These are phyloP conservation scores for Trachelus troglodyta DNA, from an alignment of 2,888 invertebrate species.

Conservation along the genomic window DNA sequence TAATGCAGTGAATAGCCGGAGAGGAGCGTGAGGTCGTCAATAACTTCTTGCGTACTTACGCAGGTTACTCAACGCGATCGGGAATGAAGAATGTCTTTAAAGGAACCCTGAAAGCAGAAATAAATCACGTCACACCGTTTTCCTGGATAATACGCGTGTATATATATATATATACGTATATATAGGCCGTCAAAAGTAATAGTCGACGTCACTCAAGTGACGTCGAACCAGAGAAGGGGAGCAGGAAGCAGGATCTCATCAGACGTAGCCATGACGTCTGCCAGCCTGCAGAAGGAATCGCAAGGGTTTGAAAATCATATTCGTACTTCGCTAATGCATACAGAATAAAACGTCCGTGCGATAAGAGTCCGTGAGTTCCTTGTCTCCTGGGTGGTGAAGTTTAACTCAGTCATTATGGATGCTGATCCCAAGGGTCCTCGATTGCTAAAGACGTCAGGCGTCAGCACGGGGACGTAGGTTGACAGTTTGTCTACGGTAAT, in stretches of 20 bases:
- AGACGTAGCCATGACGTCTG: neutral
- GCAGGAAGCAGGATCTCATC: slow-evolving; percentile 4
- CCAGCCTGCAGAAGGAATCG: neutral
- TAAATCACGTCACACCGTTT: slow-evolving; percentile 45
- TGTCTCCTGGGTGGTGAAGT: neutral
- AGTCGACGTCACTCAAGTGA: slow-evolving; percentile 35
- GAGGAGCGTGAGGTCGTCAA: too few species aligned
- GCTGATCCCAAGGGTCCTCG: neutral
- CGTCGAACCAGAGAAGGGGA: slow-evolving; percentile 13
- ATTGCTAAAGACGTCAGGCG: neutral
- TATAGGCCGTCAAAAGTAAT: slow-evolving; percentile 49
- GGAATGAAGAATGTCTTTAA: slow-evolving; percentile 32
- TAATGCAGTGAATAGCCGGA: too few species aligned
- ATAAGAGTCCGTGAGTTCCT: neutral
- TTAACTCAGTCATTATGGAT: neutral
- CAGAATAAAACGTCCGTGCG: neutral
- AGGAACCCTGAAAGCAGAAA: slow-evolving; percentile 41
- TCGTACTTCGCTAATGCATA: neutral
- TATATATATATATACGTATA: slow-evolving; percentile 11
- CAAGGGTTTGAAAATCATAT: neutral
- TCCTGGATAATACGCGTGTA: slow-evolving; percentile 3
- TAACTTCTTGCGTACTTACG: too few species aligned
- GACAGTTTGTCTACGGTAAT: neutral
- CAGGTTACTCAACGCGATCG: neutral
- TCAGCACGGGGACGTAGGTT: neutral